Base-by-base conservation (phyloP, 2,113 vertebrate genomes). In the Chloroceryle aenea region DNA sequence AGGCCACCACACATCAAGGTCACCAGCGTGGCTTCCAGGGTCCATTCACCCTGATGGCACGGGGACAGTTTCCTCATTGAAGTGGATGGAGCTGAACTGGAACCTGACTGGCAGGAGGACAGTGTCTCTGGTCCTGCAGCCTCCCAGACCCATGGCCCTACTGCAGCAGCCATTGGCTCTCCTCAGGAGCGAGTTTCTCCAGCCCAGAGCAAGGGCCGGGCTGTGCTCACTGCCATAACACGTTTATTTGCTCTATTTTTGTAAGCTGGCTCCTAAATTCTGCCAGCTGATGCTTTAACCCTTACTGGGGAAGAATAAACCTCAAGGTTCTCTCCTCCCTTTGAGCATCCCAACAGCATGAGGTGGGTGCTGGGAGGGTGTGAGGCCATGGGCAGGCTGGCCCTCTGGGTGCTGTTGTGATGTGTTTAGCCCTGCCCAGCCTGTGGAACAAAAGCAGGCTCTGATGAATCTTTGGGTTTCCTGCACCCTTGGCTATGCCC, bases 111-210 rank as follows among this genome's bases (percentile, higher is more conserved):
- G 4, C n/a, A 34, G 32, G 19, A 20, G 36, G 19, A 30, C 23
- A 74, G 45, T 2, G 5, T 9, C 69, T 62, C 56, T 0, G 0
- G 17, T 69, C 45, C 89, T 9, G 4, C 5, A 18, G 27, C 48
- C 79, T 27, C 58, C 34, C 1, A 0, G 13, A 50, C 7, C 45
- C 61, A n/a, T 1, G 1, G 68, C 1, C 0, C 20, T 45, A 19
- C 22, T 7, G 23, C 34, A 45, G 18, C 34, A 74, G 45, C 36
- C 52, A 22, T 48, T 38, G 47, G 30, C 61, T 72, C 20, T 4
- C 27, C 73, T 13, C n/a, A 38, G 14, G 7, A 66, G 17, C 3
- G 3, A 52, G n/a, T 50, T 58, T 85, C 90, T 67, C 45, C 17
- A 10, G 30, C 6, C 43, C 58, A 59, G 34, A 36, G 29, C 0